Conservation (phyloP, 2,113 vertebrate genomes). For the Promerops cafer region DNA sequence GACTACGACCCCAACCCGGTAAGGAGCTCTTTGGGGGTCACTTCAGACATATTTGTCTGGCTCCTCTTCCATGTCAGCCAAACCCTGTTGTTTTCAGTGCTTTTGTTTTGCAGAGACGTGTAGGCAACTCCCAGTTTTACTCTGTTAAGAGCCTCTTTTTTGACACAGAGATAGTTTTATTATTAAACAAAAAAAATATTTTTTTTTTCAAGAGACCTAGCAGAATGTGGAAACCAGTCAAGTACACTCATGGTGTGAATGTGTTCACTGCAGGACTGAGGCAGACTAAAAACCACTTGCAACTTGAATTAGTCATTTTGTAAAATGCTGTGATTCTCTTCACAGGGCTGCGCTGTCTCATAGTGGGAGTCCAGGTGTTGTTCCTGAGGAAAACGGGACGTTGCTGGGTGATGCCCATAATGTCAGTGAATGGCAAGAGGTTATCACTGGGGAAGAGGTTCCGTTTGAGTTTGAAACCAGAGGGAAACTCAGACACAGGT, state of each 20-base stretch:
- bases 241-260: neutral
- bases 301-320: neutral
- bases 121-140: neutral
- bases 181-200: rapidly evolving
- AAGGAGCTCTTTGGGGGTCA: neutral
- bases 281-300: neutral
- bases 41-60: neutral
- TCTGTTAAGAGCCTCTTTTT: neutral
- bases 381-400: conserved; percentile 78
- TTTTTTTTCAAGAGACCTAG: neutral
- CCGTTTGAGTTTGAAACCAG: conserved; percentile 96
- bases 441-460: conserved; percentile 89
- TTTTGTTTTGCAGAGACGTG: neutral
- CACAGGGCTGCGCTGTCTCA: conserved; percentile 92
- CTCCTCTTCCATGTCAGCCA: neutral
- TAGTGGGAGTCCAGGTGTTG: conserved; percentile 90
- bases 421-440: conserved; percentile 92
- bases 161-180: neutral
- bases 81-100: neutral
- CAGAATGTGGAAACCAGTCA: neutral
- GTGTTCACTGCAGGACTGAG: neutral
- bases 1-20: conserved; percentile 96
- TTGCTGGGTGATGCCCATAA: conserved; percentile 87
- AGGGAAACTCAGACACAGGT: conserved; percentile 95
- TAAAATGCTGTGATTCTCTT: neutral